Evolutionary conservation across 2,888 invertebrate genomes (phyloP), one percentile per base, ranked within the genome.

Genomic region (Notocelia uddmanniana): DNA sequence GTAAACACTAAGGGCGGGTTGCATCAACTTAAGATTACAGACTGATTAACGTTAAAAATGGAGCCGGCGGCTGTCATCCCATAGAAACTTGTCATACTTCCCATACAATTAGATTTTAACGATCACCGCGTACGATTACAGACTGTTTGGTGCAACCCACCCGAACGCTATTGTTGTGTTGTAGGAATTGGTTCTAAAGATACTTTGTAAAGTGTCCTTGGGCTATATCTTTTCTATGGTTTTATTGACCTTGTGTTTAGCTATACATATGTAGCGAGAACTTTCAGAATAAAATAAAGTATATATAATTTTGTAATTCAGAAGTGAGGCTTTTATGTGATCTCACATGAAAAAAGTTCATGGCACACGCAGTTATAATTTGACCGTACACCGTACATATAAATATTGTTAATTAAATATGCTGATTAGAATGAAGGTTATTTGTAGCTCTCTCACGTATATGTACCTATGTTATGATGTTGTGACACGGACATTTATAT

Each of bases 151-250:
- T n/a, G n/a, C n/a, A n/a, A n/a, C n/a, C n/a, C n/a, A n/a, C n/a
- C n/a, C n/a, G n/a, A n/a, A n/a, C n/a, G 19, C 31, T 55, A 41
- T 58, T 41, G 21, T 58, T 37, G 41, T 37, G 52, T 21, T 48
- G 41, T 59, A 37, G 68, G n/a, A 59, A 59, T 37, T 11, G 59
- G 37, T 52, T 48, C 10, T n/a, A 18, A 68, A 68, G 48, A 50
- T 50, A 23, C 3, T 21, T 37, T 26, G 34, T 23, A 15, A 41
- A 18, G 15, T 45, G 54, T 41, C 69, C 52, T 59, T 52, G 50
- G 50, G 50, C 34, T 26, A 21, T 59, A 59, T 59, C 18, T 13
- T 45, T 45, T 45, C 45, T n/a, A n/a, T 45, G 45, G 45, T 3
- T 41, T 41, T 13, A 41, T 41, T 15, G 45, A 45, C 45, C 8